Base-by-base conservation (phyloP, 2,113 vertebrate genomes). In the Dissostichus mawsoni region DNA sequence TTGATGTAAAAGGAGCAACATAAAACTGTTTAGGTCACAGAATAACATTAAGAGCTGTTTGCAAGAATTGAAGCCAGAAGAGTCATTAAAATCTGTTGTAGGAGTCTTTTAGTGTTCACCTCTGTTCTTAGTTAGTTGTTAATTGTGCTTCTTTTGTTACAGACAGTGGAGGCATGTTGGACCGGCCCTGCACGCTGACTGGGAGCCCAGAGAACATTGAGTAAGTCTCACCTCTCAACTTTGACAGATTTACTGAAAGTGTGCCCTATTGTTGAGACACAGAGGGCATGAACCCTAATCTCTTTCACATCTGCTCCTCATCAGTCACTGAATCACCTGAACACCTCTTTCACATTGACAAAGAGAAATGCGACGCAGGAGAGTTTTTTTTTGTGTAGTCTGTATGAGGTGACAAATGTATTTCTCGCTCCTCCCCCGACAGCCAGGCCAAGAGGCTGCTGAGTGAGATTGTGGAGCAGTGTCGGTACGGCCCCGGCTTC, bases 131-230 rank as follows among this genome's bases (percentile, higher is more conserved):
- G 29, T 29, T 29, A 4, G 29, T 29, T 25, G 41, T 47, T 17
- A 70, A 71, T 16, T 68, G 18, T 74, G 20, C 73, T 6, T 55
- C 74, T 92, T 79, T 89, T 85, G 17, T 89, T 92, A 16, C 94
- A 99, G 98, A 99, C 91, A 98, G 98, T 36, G 97, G 97, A 89
- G 98, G 98, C 82, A 97, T 99, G 97, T 94, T 98, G 0, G 98
- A 99, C 91, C 93, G 98, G 81, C 97, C 98, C 77, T 99, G 98
- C 90, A 97, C 98, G 20, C 95, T 99, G 87, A 99, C 98, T 1
- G 98, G 98, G 70, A 97, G 95, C 18, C 98, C 97, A 90, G 98
- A 99, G 93, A 98, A 95, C 94, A 99, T 99, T 76, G 97, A 98
- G 98, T 99, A 95, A 98, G 98, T 96, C 82, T 85, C 23, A 20